Evolutionary conservation across 2,797 vertebrate genomes (phyloP).

Genomic region (Sebastes aleutianus): DNA sequence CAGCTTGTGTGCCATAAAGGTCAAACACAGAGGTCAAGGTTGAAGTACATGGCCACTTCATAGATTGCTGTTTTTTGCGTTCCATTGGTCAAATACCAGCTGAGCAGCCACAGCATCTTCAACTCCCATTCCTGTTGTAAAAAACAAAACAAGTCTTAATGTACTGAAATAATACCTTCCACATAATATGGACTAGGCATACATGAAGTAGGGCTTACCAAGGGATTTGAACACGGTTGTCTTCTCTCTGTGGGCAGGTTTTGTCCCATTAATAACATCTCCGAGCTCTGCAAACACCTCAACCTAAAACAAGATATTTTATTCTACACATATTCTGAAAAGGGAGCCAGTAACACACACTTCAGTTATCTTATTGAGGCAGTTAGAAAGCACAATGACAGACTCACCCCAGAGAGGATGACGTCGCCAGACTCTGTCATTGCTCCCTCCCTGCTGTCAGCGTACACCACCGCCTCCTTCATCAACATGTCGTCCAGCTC

Average conservation of each 20-base stretch:
- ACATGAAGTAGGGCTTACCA: conserved; percentile 77
- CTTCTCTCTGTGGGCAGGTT: conserved; percentile 86
- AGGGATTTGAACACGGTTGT: conserved; percentile 97
- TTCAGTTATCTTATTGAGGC: neutral
- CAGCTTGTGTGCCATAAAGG: neutral
- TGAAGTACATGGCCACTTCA: conserved; percentile 27
- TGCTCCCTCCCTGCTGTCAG: conserved; percentile 91
- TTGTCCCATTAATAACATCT: conserved; percentile 89
- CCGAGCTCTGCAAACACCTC: conserved; percentile 93
- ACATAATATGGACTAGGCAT: neutral
- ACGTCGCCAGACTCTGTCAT: conserved; percentile 90
- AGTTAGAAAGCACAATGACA: neutral
- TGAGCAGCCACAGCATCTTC: conserved; percentile 93
- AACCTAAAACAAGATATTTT: conserved; percentile 73
- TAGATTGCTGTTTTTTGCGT: conserved; percentile 51
- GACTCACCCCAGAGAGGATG: conserved; percentile 89
- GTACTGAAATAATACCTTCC: neutral
- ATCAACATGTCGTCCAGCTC: conserved; percentile 92
- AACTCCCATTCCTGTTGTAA: conserved; percentile 88
- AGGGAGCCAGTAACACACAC: neutral
- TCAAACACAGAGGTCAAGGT: neutral
- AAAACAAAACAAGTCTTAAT: neutral
- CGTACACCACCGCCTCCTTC: conserved; percentile 87
- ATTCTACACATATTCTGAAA: neutral
- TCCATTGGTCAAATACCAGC: conserved; percentile 91